Conservation (phyloP, 2,113 vertebrate genomes). For the Phylloscopus whistleri region DNA sequence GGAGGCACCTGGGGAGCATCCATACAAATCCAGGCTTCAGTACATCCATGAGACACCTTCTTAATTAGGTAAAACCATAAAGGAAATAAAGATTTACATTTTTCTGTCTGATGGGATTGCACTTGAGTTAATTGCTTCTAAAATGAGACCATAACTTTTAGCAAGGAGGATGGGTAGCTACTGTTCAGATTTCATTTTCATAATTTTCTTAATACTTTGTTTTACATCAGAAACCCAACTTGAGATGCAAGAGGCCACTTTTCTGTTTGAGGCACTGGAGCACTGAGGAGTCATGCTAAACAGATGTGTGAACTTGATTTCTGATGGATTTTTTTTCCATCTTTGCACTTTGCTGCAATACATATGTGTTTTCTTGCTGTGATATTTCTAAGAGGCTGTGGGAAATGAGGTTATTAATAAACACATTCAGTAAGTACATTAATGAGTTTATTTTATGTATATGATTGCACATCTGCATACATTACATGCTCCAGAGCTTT, state of each 20-base stretch:
- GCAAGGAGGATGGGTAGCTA: neutral
- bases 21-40: neutral
- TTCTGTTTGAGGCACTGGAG: neutral
- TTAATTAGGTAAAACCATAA: neutral
- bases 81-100: neutral
- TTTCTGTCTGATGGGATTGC: neutral
- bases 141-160: neutral
- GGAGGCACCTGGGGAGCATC: neutral
- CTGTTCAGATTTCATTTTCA: neutral
- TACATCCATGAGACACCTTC: neutral
- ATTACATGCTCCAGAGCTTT: neutral
- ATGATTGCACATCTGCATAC: neutral
- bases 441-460: neutral
- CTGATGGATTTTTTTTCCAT: neutral
- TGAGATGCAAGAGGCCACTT: neutral
- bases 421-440: neutral
- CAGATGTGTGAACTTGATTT: neutral
- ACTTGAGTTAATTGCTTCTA: neutral
- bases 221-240: neutral
- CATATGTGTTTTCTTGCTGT: neutral
- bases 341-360: neutral
- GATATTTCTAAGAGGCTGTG: neutral
- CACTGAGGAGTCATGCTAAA: neutral
- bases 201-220: neutral
- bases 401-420: neutral